Evolutionary conservation across 2,888 invertebrate species (phyloP).

Genomic region (Dione juno): DNA sequence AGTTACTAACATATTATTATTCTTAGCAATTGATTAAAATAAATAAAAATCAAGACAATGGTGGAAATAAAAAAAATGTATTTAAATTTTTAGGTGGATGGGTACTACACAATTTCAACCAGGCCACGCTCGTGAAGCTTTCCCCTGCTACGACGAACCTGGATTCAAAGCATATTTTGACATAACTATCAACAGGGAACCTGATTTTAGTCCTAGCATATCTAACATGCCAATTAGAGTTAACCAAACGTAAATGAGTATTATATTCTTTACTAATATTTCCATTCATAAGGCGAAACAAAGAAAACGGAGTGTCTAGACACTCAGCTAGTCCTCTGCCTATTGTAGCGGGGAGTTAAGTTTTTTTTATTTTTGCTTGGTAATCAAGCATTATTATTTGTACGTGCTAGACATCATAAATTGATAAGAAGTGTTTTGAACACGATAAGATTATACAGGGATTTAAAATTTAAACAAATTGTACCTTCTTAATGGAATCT

Average conservation of each 20-base stretch:
- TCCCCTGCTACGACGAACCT: slow-evolving; percentile 95
- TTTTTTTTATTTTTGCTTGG: background rate
- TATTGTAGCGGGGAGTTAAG: background rate
- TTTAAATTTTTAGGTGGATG: slow-evolving; percentile 84
- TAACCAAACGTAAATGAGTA: slow-evolving; percentile 53
- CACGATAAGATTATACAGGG: background rate
- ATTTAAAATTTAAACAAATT: background rate
- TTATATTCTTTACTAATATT: background rate
- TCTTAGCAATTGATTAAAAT: too few species aligned
- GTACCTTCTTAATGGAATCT: background rate
- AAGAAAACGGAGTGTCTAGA: too few species aligned
- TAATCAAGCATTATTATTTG: background rate
- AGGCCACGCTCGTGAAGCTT: slow-evolving; percentile 90
- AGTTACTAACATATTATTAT: background rate
- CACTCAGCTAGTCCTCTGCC: too few species aligned
- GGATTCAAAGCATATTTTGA: slow-evolving; percentile 90
- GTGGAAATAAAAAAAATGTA: background rate
- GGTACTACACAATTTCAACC: slow-evolving; percentile 92
- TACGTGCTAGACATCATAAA: background rate
- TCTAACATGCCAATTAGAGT: slow-evolving; percentile 87
- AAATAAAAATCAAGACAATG: too few species aligned
- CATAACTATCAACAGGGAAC: slow-evolving; percentile 85
- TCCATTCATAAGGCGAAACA: background rate
- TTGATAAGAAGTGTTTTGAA: background rate
- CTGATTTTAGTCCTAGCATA: slow-evolving; percentile 75